phyloP scores from a whole-genome alignment of 2,797 vertebrate species.

The Gobionotothen gibberifrons region DNA sequence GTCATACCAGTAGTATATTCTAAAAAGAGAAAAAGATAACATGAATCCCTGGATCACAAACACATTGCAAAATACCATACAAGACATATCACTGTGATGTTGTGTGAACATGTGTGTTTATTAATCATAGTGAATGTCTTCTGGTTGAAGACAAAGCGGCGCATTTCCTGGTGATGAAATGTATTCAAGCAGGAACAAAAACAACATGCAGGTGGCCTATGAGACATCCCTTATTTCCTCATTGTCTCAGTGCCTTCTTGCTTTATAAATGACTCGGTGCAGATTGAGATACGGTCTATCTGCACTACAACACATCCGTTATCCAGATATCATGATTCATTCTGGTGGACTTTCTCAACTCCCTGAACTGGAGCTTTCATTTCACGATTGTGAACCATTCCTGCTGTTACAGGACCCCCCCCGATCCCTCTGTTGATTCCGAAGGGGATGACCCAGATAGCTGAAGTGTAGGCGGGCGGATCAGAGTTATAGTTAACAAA shows the following conservation, averaged over 20 bases:
- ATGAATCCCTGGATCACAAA: not conserved
- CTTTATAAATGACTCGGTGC: not conserved
- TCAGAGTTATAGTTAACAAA: constrained; percentile 16
- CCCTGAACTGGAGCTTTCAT: constrained; percentile 12
- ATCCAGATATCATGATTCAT: constrained; percentile 20
- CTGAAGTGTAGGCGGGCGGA: not conserved
- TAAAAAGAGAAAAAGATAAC: constrained; percentile 63
- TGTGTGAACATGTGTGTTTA: no score
- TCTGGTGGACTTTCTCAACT: constrained; percentile 20
- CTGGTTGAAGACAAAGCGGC: not conserved
- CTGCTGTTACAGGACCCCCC: constrained; percentile 13
- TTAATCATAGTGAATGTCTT: constrained; percentile 18
- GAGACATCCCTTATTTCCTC: constrained; percentile 27
- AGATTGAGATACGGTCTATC: not conserved
- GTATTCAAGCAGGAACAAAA: not conserved
- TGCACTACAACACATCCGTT: not conserved
- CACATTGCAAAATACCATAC: not conserved
- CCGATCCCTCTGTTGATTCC: constrained; percentile 21
- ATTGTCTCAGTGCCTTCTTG: not conserved
- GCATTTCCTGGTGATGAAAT: constrained; percentile 9
- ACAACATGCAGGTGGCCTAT: not conserved
- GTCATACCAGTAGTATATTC: constrained; percentile 99
- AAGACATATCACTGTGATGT: not conserved
- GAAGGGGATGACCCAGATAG: constrained; percentile 29
- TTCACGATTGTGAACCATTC: constrained; percentile 42